phyloP scores from a whole-genome alignment of 2,113 vertebrate genomes.

The Pristiophorus japonicus region DNA sequence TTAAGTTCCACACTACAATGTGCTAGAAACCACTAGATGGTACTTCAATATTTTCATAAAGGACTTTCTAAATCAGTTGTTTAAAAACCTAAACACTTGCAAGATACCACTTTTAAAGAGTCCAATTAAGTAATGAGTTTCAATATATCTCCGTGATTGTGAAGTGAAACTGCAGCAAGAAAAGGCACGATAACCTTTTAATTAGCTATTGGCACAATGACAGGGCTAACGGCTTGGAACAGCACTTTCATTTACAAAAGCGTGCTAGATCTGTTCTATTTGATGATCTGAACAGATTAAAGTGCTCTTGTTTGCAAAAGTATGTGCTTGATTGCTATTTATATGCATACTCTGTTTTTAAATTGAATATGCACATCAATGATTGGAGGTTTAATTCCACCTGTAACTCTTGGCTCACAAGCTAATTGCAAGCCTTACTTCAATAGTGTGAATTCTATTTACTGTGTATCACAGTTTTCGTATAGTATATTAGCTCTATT shows the following conservation, averaged over 20 bases:
- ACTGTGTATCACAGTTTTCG: background rate
- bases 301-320: background rate
- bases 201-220: background rate
- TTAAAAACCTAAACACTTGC: background rate
- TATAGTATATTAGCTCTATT: background rate
- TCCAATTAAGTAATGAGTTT: background rate
- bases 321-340: background rate
- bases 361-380: background rate
- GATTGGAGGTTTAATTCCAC: background rate
- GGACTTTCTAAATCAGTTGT: background rate
- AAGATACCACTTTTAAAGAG: background rate
- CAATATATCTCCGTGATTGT: background rate
- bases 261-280: background rate
- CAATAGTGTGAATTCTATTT: background rate
- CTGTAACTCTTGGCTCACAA: background rate
- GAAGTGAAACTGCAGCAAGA: background rate
- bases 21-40: background rate
- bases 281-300: slow-evolving; percentile 8
- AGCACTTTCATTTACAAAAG: background rate
- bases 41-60: background rate
- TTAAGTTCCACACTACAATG: background rate
- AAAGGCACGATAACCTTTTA: background rate
- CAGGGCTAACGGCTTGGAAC: background rate
- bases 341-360: background rate
- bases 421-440: background rate